Conservation (phyloP, 2,113 vertebrate species). For the Dipodomys merriami region DNA sequence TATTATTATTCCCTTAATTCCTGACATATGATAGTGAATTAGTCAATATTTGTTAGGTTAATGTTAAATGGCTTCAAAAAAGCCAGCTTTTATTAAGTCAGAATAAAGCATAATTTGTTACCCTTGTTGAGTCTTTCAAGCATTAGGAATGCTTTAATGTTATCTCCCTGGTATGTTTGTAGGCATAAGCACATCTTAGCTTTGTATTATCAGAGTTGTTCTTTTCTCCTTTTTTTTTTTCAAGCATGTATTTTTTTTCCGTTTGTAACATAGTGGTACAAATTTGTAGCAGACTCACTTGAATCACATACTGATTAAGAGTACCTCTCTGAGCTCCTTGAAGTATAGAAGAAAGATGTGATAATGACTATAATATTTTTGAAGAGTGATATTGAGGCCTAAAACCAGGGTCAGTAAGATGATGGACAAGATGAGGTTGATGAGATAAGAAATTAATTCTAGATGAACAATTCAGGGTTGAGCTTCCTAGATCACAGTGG, state of each 20-base stretch:
- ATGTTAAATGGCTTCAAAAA: conserved; percentile 11
- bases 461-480: background rate
- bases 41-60: conserved; percentile 13
- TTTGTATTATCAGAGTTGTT: background rate
- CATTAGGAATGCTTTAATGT: background rate
- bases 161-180: background rate
- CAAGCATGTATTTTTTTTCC: background rate
- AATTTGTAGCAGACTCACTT: background rate
- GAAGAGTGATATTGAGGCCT: background rate
- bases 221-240: background rate
- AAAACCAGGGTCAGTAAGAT: background rate
- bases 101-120: background rate
- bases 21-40: background rate
- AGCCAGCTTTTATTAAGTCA: background rate
- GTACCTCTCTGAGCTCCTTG: background rate
- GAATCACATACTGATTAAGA: conserved; percentile 13
- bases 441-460: conserved; percentile 36
- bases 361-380: background rate
- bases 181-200: background rate
- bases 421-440: background rate
- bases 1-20: rapidly evolving
- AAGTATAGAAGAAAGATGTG: background rate
- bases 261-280: background rate
- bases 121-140: background rate
- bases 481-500: background rate